phyloP scores from a whole-genome alignment of 2,888 invertebrate species.

The Dicranocentrus wangi region DNA sequence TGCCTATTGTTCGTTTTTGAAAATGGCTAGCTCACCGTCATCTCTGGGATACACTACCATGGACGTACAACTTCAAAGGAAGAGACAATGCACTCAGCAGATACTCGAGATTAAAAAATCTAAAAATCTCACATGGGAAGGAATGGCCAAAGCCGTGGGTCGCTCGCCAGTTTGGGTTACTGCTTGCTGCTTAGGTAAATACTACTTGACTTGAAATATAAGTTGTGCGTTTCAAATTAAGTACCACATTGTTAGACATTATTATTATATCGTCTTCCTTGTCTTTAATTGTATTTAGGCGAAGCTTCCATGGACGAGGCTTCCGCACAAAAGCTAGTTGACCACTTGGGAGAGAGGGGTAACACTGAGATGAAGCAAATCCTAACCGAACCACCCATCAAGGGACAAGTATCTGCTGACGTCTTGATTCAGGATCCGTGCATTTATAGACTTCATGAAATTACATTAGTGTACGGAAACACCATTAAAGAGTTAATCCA shows the following conservation, averaged over 20 bases:
- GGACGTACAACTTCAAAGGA: slow-evolving; percentile 47
- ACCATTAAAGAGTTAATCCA: slow-evolving; percentile 69
- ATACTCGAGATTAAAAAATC: slow-evolving; percentile 64
- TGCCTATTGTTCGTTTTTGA: too few species aligned
- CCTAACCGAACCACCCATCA: slow-evolving; percentile 65
- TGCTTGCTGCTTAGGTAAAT: slow-evolving; percentile 57
- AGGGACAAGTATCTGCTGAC: slow-evolving; percentile 61
- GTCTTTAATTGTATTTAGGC: slow-evolving; percentile 44
- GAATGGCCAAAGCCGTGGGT: slow-evolving; percentile 60
- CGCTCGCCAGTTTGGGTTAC: slow-evolving; percentile 70
- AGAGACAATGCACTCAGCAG: slow-evolving; percentile 52
- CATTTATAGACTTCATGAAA: slow-evolving; percentile 67
- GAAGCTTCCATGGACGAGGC: slow-evolving; percentile 68
- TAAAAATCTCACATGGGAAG: slow-evolving; percentile 69
- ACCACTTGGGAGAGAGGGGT: slow-evolving; percentile 44
- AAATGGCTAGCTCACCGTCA: neutral
- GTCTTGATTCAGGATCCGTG: slow-evolving; percentile 67
- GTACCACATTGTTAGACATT: too few species aligned
- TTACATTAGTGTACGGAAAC: slow-evolving; percentile 67
- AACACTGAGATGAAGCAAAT: slow-evolving; percentile 34
- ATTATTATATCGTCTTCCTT: too few species aligned
- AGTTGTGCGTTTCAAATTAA: slow-evolving; percentile 27
- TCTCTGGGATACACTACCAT: slow-evolving; percentile 15
- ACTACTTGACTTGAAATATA: neutral
- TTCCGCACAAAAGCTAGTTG: slow-evolving; percentile 53